Evolutionary conservation across 2,113 vertebrate genomes (phyloP), one percentile per base, ranked within the genome.

Genomic region (Neogale vison): DNA sequence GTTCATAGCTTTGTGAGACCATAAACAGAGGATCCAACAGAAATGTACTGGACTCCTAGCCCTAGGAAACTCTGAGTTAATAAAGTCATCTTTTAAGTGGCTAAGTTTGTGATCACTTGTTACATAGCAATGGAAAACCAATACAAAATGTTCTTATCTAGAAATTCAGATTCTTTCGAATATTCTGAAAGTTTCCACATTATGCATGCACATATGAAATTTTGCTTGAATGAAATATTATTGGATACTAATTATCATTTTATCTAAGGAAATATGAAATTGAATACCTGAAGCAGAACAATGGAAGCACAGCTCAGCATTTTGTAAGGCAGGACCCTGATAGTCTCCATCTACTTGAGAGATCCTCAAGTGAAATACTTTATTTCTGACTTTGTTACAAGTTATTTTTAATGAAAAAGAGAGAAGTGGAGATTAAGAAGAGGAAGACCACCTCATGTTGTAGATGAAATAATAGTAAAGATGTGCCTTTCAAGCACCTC

Each of bases 61-160:
- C 9, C 36, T 39, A 10, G n/a, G 29, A 36, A 86, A 63, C 39
- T 87, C 17, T 89, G 52, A 84, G 24, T 26, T 67, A 69, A 88
- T 89, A 82, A 55, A 65, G n/a, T 47, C 11, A 3, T 89, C 18
- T 86, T 77, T 79, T 77, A 45, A 69, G 18, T 3, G 42, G 29
- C 23, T 84, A 87, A 67, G 29, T 90, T 88, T 80, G 23, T 77
- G 61, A n/a, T 76, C 59, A 74, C 67, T 92, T 97, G 7, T 93
- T 90, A 67, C 34, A 4, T 2, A 92, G 55, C 47, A 94, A n/a
- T 84, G 21, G 42, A 57, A 90, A 94, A 74, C 23, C 50, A 95
- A 61, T 21, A 50, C 34, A 31, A 96, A 42, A 4, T 57, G 17
- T 61, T 90, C 21, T 74, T 82, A 95, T 17, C 36, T 71, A 86